A percentile compares a stretch with the other conserved stretches of the same genome.
Evolutionary conservation across 2,888 invertebrate genomes (phyloP).

Genomic region (Yponomeuta evonymella): DNA sequence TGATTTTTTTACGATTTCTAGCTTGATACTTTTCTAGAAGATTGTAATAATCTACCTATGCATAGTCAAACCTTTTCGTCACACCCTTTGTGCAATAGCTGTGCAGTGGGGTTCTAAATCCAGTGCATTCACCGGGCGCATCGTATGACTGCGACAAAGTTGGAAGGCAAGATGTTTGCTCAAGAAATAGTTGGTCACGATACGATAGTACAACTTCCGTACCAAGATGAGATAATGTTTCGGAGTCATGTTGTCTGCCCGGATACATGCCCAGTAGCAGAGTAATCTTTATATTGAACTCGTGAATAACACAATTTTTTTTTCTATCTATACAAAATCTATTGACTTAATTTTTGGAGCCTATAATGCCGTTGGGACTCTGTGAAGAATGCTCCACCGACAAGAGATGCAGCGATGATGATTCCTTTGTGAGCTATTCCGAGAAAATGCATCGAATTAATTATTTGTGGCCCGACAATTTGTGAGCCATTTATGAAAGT

Average conservation of each 20-base stretch:
- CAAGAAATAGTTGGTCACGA: constrained; percentile 48
- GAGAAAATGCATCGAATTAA: background rate
- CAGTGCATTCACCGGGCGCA: constrained; percentile 17
- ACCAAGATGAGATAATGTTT: constrained; percentile 39
- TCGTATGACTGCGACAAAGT: constrained; percentile 36
- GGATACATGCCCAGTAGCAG: constrained; percentile 19
- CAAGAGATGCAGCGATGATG: no score
- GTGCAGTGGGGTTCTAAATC: constrained; percentile 30
- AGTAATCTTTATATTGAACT: background rate
- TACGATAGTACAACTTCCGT: constrained; percentile 61
- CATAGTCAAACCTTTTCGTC: no score
- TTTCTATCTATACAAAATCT: no score
- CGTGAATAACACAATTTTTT: no score
- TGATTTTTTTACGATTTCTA: no score
- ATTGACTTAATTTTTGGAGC: no score
- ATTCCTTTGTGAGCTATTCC: background rate
- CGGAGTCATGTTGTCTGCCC: constrained; percentile 49
- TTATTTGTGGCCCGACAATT: background rate
- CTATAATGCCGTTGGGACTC: no score
- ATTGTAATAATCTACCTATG: no score
- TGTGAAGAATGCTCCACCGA: no score
- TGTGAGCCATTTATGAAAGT: background rate
- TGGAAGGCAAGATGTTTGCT: constrained; percentile 41
- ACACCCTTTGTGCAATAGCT: background rate
- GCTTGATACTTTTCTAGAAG: no score